These are phyloP conservation scores for Caenorhabditis sinica DNA, from an alignment of 2,888 invertebrate genomes.

Conservation along the genomic window DNA sequence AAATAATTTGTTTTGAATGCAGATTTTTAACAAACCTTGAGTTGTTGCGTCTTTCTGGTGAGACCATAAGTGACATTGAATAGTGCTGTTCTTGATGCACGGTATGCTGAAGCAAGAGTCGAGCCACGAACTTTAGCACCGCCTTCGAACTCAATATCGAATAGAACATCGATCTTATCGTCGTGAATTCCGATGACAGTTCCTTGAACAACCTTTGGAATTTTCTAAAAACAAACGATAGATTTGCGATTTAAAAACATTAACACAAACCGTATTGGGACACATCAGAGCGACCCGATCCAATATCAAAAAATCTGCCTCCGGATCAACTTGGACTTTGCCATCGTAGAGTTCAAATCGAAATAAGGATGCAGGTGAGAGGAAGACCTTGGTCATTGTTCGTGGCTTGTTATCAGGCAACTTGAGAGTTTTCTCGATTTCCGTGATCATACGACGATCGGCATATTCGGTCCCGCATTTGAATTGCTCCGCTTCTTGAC, in stretches of 20 bases:
- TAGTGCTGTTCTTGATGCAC: slow-evolving; percentile 63
- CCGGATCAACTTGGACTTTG: slow-evolving; percentile 87
- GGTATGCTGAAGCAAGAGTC: slow-evolving; percentile 41
- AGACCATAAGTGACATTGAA: slow-evolving; percentile 72
- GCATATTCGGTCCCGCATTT: slow-evolving; percentile 89
- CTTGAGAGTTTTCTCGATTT: slow-evolving; percentile 25
- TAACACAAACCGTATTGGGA: slow-evolving; percentile 40
- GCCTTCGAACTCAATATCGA: slow-evolving; percentile 89
- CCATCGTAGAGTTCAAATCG: slow-evolving; percentile 71
- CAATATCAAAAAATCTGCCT: slow-evolving; percentile 88
- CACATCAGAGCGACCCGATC: slow-evolving; percentile 88
- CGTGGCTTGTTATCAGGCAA: not conserved
- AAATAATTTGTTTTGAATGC: not conserved
- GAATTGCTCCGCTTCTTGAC: slow-evolving; percentile 86
- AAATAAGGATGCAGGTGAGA: slow-evolving; percentile 23
- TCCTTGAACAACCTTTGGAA: slow-evolving; percentile 86
- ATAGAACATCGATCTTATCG: slow-evolving; percentile 89
- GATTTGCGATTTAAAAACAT: too few relatives aligned
- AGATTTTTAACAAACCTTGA: slow-evolving; percentile 2
- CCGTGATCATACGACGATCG: slow-evolving; percentile 87
- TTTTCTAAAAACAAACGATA: slow-evolving; percentile 87
- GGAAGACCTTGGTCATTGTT: slow-evolving; percentile 7
- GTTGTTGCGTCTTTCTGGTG: slow-evolving; percentile 44
- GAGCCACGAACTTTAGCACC: slow-evolving; percentile 84
- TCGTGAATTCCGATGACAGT: slow-evolving; percentile 87